A percentile compares a stretch with the other conserved stretches of the same genome.
These are phyloP conservation scores for Danaus chrysippus DNA, from an alignment of 2,888 invertebrate genomes.

Conservation along the genomic window DNA sequence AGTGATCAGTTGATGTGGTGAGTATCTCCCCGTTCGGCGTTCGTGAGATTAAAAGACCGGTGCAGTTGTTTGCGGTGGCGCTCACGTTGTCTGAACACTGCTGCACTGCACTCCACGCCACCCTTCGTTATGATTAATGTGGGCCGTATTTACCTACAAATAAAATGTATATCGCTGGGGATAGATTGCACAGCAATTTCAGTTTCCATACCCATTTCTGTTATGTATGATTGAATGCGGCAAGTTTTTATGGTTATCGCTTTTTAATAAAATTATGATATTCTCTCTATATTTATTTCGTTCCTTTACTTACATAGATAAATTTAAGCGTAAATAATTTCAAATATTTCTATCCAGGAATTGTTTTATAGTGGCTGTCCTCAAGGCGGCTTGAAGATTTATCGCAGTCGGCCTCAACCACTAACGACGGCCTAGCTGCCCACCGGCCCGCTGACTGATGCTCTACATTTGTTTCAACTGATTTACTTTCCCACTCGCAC, in stretches of 20 bases:
- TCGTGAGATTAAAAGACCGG: constrained; percentile 71
- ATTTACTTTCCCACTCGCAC: constrained; percentile 60
- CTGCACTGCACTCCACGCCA: constrained; percentile 54
- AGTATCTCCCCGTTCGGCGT: constrained; percentile 33
- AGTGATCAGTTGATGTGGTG: constrained; percentile 28
- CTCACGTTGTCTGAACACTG: constrained; percentile 39
- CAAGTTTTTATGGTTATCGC: constrained; percentile 37
- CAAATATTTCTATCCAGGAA: constrained; percentile 41
- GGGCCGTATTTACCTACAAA: constrained; percentile 47
- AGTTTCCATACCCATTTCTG: constrained; percentile 60
- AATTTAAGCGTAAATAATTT: constrained; percentile 27
- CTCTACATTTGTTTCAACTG: constrained; percentile 74
- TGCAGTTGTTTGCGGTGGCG: constrained; percentile 61
- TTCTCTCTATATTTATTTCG: constrained; percentile 18
- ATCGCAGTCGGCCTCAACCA: constrained; percentile 65
- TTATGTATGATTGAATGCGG: constrained; percentile 50
- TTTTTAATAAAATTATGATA: constrained; percentile 19
- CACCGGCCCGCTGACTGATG: constrained; percentile 64
- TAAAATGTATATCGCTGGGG: constrained; percentile 30
- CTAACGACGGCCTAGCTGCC: constrained; percentile 63
- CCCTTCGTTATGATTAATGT: constrained; percentile 65
- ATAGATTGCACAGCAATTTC: constrained; percentile 55
- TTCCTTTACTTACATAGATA: not conserved
- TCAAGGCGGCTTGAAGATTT: constrained; percentile 71
- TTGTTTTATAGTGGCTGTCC: constrained; percentile 50